A percentile compares a stretch with the other conserved stretches of the same genome.
Evolutionary conservation across 1,140 invertebrate species (phyloP).

Genomic region (Anastrepha obliqua): DNA sequence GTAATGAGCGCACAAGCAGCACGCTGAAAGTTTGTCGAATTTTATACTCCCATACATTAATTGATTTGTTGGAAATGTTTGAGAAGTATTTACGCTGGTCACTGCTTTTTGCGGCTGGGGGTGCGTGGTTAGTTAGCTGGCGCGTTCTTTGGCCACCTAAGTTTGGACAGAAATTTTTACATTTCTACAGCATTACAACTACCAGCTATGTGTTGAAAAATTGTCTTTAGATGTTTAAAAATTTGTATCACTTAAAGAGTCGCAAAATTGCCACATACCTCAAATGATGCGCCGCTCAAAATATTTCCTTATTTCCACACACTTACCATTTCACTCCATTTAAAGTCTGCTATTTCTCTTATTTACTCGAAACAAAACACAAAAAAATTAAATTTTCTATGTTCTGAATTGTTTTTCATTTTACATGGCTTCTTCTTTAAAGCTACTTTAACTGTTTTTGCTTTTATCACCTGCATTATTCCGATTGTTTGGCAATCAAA

Average conservation of each 20-base stretch:
- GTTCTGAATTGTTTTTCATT: not conserved
- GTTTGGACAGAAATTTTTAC: too few relatives aligned
- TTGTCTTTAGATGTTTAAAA: too few relatives aligned
- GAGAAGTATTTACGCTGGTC: conserved; percentile 20
- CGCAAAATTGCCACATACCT: too few relatives aligned
- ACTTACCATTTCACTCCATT: not conserved
- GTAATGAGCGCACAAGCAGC: conserved; percentile 22
- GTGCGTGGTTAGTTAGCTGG: too few relatives aligned
- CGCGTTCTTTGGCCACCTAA: too few relatives aligned
- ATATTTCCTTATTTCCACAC: too few relatives aligned
- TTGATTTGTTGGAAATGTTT: conserved; percentile 67
- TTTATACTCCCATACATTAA: conserved; percentile 61
- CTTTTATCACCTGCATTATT: conserved; percentile 14
- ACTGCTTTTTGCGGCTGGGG: not conserved
- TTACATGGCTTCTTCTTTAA: not conserved
- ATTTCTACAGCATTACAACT: too few relatives aligned
- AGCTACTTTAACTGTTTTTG: conserved; percentile 22
- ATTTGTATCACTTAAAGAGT: too few relatives aligned
- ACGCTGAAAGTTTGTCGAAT: not conserved
- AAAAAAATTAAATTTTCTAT: not conserved
- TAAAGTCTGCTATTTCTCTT: not conserved
- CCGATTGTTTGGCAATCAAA: conserved; percentile 50
- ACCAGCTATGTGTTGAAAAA: too few relatives aligned
- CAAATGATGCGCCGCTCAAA: too few relatives aligned
- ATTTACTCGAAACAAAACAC: not conserved